Base-by-base conservation (phyloP, 1,140 invertebrate genomes). In the Lepeophtheirus salmonis region DNA sequence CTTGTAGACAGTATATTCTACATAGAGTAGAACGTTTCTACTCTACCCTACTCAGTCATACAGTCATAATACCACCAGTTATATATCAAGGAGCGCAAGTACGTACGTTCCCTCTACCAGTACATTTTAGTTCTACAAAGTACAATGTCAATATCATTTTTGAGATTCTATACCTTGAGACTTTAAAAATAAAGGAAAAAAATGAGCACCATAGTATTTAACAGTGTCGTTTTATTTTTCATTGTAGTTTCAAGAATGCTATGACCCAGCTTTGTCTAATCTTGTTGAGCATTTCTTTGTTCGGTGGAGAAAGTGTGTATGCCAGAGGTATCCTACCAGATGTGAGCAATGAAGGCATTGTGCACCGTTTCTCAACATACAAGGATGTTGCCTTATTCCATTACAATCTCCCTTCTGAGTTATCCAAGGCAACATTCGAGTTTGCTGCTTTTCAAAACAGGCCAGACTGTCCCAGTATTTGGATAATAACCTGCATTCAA, bases 401-500 rank as follows among this genome's bases (percentile, higher is more conserved):
- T 66, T 77, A 72, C 58, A 71, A 68, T 62, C 69, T 77, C 50
- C 76, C 76, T 24, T 69, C 68, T 58, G 74, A 77, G 62, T 71
- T 74, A 0, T 62, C 69, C 12, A 65, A 69, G 56, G 76, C 73
- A n/a, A 76, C 74, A 21, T 77, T 76, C 73, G 74, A 77, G 62
- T 78, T 78, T 68, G 71, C 75, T 14, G 75, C 74, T 25, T 76
- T 77, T 64, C 59, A 61, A 69, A 74, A 77, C 64, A 65, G 68
- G 49, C 67, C 68, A 30, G 67, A 70, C 23, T 77, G 76, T 62
- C 65, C 69, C 18, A 61, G 69, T 13, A 65, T 70, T 64, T 67
- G 73, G 63, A 75, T 77, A 24, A 68, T 75, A 56, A 70, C 77
- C 74, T 76, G 66, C 63, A 66, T 80, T 14, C 73, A 77, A 65